These are phyloP conservation scores for Prenolepis imparis DNA, from an alignment of 2,888 invertebrate genomes.

Conservation along the genomic window DNA sequence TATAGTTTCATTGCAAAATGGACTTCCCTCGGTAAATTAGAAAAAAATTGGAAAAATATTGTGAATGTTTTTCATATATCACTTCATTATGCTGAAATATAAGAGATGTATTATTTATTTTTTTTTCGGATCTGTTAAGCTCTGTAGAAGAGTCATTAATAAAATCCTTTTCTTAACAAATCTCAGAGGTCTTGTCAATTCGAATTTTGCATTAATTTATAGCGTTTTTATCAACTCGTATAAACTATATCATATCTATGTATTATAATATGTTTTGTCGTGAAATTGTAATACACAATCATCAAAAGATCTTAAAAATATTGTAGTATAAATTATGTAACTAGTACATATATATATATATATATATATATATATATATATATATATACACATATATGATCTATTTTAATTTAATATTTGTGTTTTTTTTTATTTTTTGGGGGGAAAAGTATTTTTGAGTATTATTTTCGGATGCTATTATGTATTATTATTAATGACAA, in stretches of 20 bases:
- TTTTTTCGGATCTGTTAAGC: slow-evolving; percentile 47
- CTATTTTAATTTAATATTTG: background rate
- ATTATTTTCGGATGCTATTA: background rate
- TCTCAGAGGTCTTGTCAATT: background rate
- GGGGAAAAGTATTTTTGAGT: background rate
- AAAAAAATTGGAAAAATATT: background rate
- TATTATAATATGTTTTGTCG: slow-evolving; percentile 6
- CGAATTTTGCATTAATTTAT: slow-evolving; percentile 11
- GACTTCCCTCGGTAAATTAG: background rate
- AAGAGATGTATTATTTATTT: slow-evolving; percentile 67
- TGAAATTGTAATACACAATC: background rate
- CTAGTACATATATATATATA: no score
- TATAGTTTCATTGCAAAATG: background rate
- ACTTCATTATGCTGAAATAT: background rate
- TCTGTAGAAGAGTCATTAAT: slow-evolving; percentile 69
- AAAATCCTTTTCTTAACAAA: slow-evolving; percentile 42
- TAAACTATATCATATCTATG: background rate
- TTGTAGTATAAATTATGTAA: background rate
- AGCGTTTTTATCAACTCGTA: background rate
- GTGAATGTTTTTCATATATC: slow-evolving; percentile 17
- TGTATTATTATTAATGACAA: background rate
- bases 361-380: no score
- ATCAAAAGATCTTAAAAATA: background rate
- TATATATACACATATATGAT: no score
- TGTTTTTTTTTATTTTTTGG: no score